Base-by-base conservation (phyloP, 2,797 vertebrate species). In the Ficedula albicollis region DNA sequence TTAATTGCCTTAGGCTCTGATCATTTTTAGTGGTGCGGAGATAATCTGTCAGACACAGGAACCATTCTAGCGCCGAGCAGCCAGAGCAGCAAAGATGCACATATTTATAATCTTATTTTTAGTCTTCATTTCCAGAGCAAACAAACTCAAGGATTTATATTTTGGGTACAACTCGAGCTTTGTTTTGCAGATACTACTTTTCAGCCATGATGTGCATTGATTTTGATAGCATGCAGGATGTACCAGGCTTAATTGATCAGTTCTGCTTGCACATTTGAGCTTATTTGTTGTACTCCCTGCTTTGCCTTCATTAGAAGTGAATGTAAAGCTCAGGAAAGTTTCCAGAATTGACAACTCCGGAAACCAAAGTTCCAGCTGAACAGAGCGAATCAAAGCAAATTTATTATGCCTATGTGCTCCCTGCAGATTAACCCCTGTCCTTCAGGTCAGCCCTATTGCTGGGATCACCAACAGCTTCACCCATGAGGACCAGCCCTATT, bases 231-330 rank as follows among this genome's bases (percentile, higher is more conserved):
- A 36, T 44, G 30, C 63, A 79, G 83, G 62, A 84, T 69, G 51
- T 78, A 89, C 51, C 62, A 86, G 68, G 46, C 90, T 93, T 94
- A 91, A 95, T 54, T 86, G 85, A 95, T 94, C 67, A 16, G 41
- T 63, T 67, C 75, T 56, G 25, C 55, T 69, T 82, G 73, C 46
- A 29, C 22, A 21, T 91, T 92, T 90, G 70, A 79, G 69, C 34
- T 84, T 88, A 66, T 84, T 93, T 91, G 66, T 76, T 10, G 3
- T 69, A 38, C 13, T 91, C 56, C 9, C 44, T 54, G 54, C 69
- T 92, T 95, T 86, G 38, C 84, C 77, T 87, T 95, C 70, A 54
- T 96, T 94, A 92, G 63, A 84, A 81, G n/a, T 25, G 38, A 87
- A 75, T 60, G 22, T 78, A 72, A 81, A 0, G 1, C 60, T 75